Evolutionary conservation across 2,113 vertebrate genomes (phyloP), one percentile per base, ranked within the genome.

Genomic region (Lasiurus borealis): DNA sequence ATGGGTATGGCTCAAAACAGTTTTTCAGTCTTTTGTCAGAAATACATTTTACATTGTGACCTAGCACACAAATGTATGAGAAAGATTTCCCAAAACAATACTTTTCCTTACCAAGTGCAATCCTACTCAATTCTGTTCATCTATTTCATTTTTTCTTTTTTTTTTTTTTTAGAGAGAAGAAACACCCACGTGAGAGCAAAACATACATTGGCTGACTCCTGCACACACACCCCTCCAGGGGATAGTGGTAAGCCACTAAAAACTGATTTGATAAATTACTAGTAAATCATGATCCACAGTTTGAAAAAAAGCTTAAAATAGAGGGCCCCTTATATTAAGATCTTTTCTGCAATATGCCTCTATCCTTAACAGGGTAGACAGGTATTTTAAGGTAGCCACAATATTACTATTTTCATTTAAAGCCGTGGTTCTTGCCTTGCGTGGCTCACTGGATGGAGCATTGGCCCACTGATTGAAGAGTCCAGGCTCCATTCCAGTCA

Each of bases 11-110:
- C 44, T 96, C 59, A 48, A 83, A 91, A 86, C 9, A 57, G 59
- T 71, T 77, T 93, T 93, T 82, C 66, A 92, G 88, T 97, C 69
- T 66, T 76, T 21, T 91, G 1, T 31, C 83, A 94, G 57, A 95
- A 94, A 88, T 15, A 82, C 23, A 96, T 69, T 91, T 91, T 69
- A 88, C 21, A 71, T 23, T 72, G 64, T 83, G 66, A 86, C 27
- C 62, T 77, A 90, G 19, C 54, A 84, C 18, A 94, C 19, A 46
- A 6, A 84, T 0, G 6, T 50, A 86, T 29, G 1, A 94, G 66
- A 88, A 84, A 88, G 82, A 18, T 50, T 91, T 89, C 81, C 90
- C 66, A 91, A 95, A 93, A 85, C 64, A 96, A 85, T 69, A 84
- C 27, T 92, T 94, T 90, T 73, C 84, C 54, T 93, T 81, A 77